Conservation (phyloP, 2,888 invertebrate genomes). For the Himalopsyche anomala region DNA sequence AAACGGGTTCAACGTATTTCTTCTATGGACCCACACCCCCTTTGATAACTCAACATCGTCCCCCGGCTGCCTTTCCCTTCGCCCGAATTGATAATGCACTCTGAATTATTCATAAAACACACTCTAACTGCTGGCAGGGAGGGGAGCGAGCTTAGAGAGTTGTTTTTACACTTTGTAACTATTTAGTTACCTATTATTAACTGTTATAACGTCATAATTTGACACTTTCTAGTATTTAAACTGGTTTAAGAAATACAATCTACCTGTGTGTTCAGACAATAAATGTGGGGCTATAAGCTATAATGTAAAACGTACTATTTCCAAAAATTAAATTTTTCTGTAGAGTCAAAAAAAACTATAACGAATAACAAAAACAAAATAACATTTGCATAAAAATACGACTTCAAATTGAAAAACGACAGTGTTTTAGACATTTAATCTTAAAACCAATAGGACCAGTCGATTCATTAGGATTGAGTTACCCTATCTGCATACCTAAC, state of each 20-base stretch:
- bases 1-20: slow-evolving; percentile 65
- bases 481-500: too few species aligned
- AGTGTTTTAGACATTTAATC: too few species aligned
- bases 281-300: background rate
- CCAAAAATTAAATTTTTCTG: too few species aligned
- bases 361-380: too few species aligned
- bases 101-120: slow-evolving; percentile 66
- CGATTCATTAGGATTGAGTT: too few species aligned
- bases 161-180: slow-evolving; percentile 46
- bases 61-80: slow-evolving; percentile 46
- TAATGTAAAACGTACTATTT: too few species aligned
- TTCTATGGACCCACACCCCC: slow-evolving; percentile 52
- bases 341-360: too few species aligned
- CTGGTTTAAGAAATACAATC: background rate
- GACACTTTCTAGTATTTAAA: slow-evolving; percentile 8
- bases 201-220: background rate
- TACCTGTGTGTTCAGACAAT: background rate
- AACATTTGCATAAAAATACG: too few species aligned
- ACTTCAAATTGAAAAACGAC: too few species aligned
- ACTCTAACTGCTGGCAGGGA: slow-evolving; percentile 44
- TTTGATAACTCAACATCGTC: slow-evolving; percentile 22
- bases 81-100: slow-evolving; percentile 65
- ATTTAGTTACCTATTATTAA: slow-evolving; percentile 4
- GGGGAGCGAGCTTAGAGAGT: slow-evolving; percentile 2
- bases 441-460: too few species aligned